Percentiles rank a stretch among this genome's conserved stretches.
Evolutionary conservation across 2,113 vertebrate genomes (phyloP).

Genomic region (Urocitellus parryii): DNA sequence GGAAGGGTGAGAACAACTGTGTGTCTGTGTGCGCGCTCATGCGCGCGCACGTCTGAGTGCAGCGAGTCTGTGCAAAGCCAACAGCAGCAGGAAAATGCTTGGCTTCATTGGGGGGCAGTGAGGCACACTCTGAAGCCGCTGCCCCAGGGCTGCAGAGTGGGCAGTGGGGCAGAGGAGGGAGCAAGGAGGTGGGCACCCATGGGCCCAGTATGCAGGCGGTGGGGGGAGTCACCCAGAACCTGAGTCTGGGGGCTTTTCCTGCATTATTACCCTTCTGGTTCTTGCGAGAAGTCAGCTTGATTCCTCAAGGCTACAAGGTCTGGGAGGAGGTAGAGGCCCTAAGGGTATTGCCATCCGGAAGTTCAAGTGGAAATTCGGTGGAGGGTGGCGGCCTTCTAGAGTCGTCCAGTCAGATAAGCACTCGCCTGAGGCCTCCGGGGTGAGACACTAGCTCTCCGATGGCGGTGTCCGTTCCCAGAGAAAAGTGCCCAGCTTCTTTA

Average conservation of each 20-base stretch:
- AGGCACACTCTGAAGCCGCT: background rate
- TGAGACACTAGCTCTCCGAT: conserved; percentile 79
- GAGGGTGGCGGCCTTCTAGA: conserved; percentile 78
- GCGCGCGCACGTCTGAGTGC: background rate
- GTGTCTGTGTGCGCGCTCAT: background rate
- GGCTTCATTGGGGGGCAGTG: background rate
- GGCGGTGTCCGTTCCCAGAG: conserved; percentile 65
- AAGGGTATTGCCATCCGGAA: conserved; percentile 68
- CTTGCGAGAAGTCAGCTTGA: background rate
- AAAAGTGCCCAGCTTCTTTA: conserved; percentile 77
- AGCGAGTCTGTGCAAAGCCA: conserved; percentile 7
- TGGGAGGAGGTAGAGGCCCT: conserved; percentile 65
- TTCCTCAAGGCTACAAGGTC: conserved; percentile 42
- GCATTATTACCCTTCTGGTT: background rate
- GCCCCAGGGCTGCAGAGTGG: background rate
- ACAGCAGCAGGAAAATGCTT: background rate
- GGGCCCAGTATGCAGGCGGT: background rate
- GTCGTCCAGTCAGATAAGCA: conserved; percentile 82
- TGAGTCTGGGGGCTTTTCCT: background rate
- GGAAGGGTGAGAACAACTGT: conserved; percentile 19
- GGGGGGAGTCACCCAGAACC: background rate
- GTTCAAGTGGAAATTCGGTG: conserved; percentile 78
- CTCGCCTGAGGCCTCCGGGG: conserved; percentile 78
- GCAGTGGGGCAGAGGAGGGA: background rate
- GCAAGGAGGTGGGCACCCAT: background rate